Base-by-base conservation (phyloP, 2,797 vertebrate species). In the Anabas testudineus region DNA sequence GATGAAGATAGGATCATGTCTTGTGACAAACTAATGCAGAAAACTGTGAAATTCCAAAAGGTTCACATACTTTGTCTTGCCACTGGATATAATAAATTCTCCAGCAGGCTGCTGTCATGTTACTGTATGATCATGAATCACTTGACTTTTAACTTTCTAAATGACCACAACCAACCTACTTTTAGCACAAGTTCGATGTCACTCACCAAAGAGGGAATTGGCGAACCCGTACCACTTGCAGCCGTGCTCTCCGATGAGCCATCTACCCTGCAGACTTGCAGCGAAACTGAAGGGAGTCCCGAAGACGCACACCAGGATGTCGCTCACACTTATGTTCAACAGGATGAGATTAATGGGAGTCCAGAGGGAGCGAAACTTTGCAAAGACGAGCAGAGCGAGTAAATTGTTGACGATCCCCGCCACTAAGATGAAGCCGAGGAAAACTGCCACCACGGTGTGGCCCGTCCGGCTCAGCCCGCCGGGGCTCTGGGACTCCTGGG, bases 261-360 rank as follows among this genome's bases (percentile, higher is more conserved):
- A 95, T 9, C 74, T 86, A 0, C 94, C 93, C 34, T 83, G 85
- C 18, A 93, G 70, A 62, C 93, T 94, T 13, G 94, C 94, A 0
- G 93, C 94, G 57, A 95, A 95, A 47, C 94, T 94, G 85, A 95
- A 93, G 0, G 94, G 94, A 0, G 93, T 95, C 55, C 93, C 94
- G 58, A 93, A 85, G 1, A 88, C 78, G 62, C 94, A 95, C 34
- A 95, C 93, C 19, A 95, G 92, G 24, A 93, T n/a, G 84, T 95
- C 94, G 78, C 94, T 95, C 51, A 93, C 61, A 16, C 90, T 93
- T 82, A 95, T 95, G 87, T 95, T 95, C 57, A 94, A 51, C 84
- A 95, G 86, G 51, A 95, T 88, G 24, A 94, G 82, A 46, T 93
- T 95, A 69, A 95, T 94, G 24, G 94, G 95, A 9, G 93, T 95